phyloP scores from a whole-genome alignment of 2,888 invertebrate species.

The Synanthedon andrenaeformis region DNA sequence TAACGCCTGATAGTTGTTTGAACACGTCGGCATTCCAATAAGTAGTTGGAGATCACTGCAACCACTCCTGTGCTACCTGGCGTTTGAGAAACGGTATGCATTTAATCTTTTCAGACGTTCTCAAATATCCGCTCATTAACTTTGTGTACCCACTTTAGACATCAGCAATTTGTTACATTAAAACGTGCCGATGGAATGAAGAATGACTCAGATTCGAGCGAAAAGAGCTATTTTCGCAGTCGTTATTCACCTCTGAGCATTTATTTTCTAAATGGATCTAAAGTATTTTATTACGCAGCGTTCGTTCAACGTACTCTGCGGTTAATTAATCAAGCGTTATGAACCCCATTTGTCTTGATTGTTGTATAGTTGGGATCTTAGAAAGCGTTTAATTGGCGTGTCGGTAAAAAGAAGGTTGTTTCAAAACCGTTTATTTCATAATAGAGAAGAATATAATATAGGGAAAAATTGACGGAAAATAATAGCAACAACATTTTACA shows the following conservation, averaged over 20 bases:
- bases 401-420: no score
- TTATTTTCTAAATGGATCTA: constrained; percentile 19
- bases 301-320: constrained; percentile 28
- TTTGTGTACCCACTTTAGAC: constrained; percentile 58
- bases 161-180: constrained; percentile 58
- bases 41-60: constrained; percentile 20
- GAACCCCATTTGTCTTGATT: no score
- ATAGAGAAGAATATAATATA: no score
- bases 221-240: constrained; percentile 24
- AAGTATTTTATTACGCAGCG: constrained; percentile 31
- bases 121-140: constrained; percentile 65
- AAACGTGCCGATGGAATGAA: constrained; percentile 55
- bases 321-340: constrained; percentile 30
- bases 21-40: constrained; percentile 7
- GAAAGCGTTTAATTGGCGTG: no score
- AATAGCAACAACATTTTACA: no score
- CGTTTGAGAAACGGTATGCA: constrained; percentile 50
- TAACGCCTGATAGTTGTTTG: constrained; percentile 2
- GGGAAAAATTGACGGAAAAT: no score
- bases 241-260: constrained; percentile 21
- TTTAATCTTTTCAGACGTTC: constrained; percentile 61
- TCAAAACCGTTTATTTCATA: no score
- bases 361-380: no score
- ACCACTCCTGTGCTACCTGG: constrained; percentile 27
- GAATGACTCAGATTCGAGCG: constrained; percentile 35